Percentiles rank a stretch among this genome's conserved stretches.
Conservation (phyloP, 1,140 invertebrate genomes). For the Musca domestica region DNA sequence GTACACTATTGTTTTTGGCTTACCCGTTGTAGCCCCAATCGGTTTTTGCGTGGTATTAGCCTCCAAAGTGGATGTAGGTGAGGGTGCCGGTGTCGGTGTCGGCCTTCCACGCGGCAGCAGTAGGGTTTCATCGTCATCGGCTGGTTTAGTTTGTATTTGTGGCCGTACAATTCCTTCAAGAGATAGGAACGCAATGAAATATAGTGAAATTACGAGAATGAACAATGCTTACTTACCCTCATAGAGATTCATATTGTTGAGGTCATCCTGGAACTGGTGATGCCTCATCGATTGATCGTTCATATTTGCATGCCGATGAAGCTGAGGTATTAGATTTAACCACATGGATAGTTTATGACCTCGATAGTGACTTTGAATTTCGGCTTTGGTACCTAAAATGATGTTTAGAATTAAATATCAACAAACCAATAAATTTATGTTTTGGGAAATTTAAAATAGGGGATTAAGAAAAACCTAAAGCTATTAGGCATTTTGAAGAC, state of each 20-base stretch:
- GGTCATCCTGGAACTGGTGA: conserved; percentile 72
- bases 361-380: conserved; percentile 79
- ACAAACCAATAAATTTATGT: no score
- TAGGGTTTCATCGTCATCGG: conserved; percentile 43
- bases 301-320: conserved; percentile 70
- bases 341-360: conserved; percentile 91
- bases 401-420: background rate
- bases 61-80: conserved; percentile 33
- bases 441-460: no score
- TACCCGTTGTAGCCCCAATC: conserved; percentile 1
- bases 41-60: conserved; percentile 27
- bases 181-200: no score
- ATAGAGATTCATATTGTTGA: conserved; percentile 46
- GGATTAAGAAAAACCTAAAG: no score
- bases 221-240: conserved; percentile 33
- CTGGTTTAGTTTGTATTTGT: conserved; percentile 46
- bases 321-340: conserved; percentile 84
- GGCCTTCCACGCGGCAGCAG: conserved; percentile 41
- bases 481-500: no score
- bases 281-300: conserved; percentile 76
- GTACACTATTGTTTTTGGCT: no score
- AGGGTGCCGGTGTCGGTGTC: conserved; percentile 45
- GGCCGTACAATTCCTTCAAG: conserved; percentile 57
- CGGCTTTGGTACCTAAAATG: conserved; percentile 63
- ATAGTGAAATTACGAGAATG: background rate